Base-by-base conservation (phyloP, 1,140 invertebrate genomes). In the Vanessa tameamea region DNA sequence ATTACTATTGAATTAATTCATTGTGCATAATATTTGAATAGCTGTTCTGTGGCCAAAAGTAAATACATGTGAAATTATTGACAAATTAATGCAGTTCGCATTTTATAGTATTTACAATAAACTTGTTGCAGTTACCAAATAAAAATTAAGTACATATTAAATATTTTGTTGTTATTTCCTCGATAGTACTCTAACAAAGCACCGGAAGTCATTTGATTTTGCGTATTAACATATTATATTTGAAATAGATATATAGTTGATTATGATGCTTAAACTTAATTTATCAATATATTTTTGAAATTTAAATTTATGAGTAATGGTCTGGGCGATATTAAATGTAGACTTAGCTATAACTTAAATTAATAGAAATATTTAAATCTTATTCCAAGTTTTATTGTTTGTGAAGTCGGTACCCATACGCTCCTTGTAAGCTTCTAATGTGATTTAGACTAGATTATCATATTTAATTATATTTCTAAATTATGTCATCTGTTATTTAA, bases 91-190 rank as follows among this genome's bases (percentile, higher is more conserved):
- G 53, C 53, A 20, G 9, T 20, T 77, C 75, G 77, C 81, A 78
- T 79, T 82, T 84, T 78, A 53, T 76, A 84, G 82, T 88, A 80
- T 85, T 63, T 83, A 80, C 79, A 79, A 77, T 81, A 82, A 43
- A 85, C 85, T 79, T 86, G 83, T 83, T 64, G 26, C 83, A 88
- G 88, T 90, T 91, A 90, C 89, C 89, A 91, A 90, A 91, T 90
- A 89, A 91, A 78, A 87, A 82, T 82, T 88, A 88, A 86, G 82
- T 89, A 86, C 83, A 88, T 76, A 72, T 31, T 20, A 64, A 59
- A 12, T 66, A 20, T 66, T 72, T 66, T 72, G 59, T 61, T 66
- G 16, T 43, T 47, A 48, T 23, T 55, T 53, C 65, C 51, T 55
- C 20, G 14, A 55, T 31, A 31, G 31, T 48, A 16, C 5, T 53